Percentiles rank a stretch among this genome's conserved stretches.
phyloP scores from a whole-genome alignment of 2,888 invertebrate species.

The Alcis repandata region DNA sequence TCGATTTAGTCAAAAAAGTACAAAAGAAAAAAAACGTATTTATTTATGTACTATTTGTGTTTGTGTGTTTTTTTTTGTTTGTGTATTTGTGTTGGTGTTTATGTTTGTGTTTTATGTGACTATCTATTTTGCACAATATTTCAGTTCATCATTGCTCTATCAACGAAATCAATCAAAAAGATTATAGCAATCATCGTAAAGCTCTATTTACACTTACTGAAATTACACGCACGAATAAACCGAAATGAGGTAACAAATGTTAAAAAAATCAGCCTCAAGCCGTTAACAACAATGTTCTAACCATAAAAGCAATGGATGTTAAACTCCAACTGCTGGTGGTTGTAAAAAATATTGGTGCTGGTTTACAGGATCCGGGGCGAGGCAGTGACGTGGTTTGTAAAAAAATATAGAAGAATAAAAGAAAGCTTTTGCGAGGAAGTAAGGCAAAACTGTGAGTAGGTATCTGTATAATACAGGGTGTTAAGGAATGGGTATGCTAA shows the following conservation, averaged over 20 bases:
- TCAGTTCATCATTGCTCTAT: neutral
- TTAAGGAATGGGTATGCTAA: no score
- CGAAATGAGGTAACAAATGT: constrained; percentile 9
- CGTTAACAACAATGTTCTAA: constrained; percentile 23
- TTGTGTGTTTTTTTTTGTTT: no score
- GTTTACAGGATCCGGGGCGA: neutral
- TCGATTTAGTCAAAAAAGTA: no score
- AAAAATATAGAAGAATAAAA: no score
- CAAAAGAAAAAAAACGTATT: no score
- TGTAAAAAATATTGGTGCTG: constrained; percentile 15
- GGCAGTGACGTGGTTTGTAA: neutral
- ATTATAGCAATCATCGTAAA: neutral
- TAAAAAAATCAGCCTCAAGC: constrained; percentile 11
- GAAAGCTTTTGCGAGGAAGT: no score
- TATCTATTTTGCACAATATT: no score
- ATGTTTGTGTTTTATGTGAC: no score
- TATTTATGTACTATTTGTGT: no score
- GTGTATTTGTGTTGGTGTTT: no score
- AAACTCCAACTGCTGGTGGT: constrained; percentile 16
- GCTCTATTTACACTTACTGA: neutral
- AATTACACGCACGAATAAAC: constrained; percentile 14
- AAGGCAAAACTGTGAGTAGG: no score
- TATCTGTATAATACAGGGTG: no score
- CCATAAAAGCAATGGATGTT: constrained; percentile 23
- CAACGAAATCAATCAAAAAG: constrained; percentile 4